Evolutionary conservation across 2,888 invertebrate genomes (phyloP).

Genomic region (Megalurothrips usitatus): DNA sequence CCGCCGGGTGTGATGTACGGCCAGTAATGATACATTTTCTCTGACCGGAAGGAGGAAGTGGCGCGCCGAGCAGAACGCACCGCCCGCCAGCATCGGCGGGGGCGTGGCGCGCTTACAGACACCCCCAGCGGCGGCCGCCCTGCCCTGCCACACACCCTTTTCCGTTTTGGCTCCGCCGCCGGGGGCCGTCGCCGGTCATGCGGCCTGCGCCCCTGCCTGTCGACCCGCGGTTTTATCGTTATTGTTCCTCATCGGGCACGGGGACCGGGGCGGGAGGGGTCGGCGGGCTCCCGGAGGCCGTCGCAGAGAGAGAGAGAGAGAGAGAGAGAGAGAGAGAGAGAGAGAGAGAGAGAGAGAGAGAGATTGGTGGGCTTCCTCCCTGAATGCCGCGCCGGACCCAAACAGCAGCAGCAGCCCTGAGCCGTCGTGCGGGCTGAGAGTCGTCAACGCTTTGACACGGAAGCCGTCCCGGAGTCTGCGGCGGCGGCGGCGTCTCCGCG

Average conservation of each 20-base stretch:
- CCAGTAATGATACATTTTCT: conserved; percentile 6
- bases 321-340: neutral
- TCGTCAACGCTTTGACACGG: too few species aligned
- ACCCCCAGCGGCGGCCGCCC: neutral
- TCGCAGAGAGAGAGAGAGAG: neutral
- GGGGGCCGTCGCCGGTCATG: neutral
- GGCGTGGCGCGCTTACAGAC: neutral
- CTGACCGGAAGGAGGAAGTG: conserved; percentile 5
- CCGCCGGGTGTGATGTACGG: conserved; percentile 9
- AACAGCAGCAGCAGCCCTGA: too few species aligned
- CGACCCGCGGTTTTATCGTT: neutral
- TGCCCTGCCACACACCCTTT: neutral
- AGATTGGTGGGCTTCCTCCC: too few species aligned
- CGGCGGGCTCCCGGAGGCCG: neutral
- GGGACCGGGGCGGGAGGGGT: too few species aligned
- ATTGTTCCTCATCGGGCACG: neutral
- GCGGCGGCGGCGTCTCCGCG: too few species aligned
- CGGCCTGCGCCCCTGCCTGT: neutral
- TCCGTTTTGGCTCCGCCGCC: neutral
- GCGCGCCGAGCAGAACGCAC: conserved; percentile 8
- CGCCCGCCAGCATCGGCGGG: neutral
- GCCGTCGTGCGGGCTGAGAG: too few species aligned
- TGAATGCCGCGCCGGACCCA: too few species aligned
- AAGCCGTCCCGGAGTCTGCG: too few species aligned
- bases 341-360: neutral